Percentiles rank a stretch among this genome's conserved stretches.
These are phyloP conservation scores for Rallus crepitans DNA, from an alignment of 2,797 vertebrate genomes.

Conservation along the genomic window DNA sequence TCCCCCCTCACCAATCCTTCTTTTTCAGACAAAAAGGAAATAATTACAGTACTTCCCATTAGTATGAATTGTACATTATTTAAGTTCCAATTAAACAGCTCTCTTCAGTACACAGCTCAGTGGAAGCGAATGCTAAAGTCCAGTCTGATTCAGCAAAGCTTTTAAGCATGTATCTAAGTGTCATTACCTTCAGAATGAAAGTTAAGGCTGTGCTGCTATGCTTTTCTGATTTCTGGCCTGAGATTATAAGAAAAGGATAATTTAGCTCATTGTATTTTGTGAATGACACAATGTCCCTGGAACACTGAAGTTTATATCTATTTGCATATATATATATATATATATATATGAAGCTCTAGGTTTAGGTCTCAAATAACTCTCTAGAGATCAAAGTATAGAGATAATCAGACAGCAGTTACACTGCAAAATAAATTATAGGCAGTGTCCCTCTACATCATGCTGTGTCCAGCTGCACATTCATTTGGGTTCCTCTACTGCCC, in stretches of 20 bases:
- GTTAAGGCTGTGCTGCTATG: conserved; percentile 36
- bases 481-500: conserved; percentile 35
- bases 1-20: background rate
- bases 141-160: conserved; percentile 28
- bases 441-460: background rate
- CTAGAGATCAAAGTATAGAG: conserved; percentile 61
- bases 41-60: background rate
- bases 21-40: background rate
- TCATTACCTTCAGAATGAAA: conserved; percentile 46
- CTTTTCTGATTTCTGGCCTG: conserved; percentile 63
- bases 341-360: conserved; percentile 13
- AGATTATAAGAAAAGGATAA: conserved; percentile 41
- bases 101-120: background rate
- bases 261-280: conserved; percentile 64
- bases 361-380: conserved; percentile 33
- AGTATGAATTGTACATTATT: background rate
- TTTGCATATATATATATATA: conserved; percentile 55
- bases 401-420: conserved; percentile 53
- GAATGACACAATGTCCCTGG: conserved; percentile 64
- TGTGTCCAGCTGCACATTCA: conserved; percentile 37
- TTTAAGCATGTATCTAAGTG: conserved; percentile 20
- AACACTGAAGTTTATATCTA: conserved; percentile 59
- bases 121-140: conserved; percentile 5
- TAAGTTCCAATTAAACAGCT: background rate
- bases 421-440: conserved; percentile 48